A percentile compares a stretch with the other conserved stretches of the same genome.
Conservation (phyloP, 2,113 vertebrate species). For the Colius striatus region DNA sequence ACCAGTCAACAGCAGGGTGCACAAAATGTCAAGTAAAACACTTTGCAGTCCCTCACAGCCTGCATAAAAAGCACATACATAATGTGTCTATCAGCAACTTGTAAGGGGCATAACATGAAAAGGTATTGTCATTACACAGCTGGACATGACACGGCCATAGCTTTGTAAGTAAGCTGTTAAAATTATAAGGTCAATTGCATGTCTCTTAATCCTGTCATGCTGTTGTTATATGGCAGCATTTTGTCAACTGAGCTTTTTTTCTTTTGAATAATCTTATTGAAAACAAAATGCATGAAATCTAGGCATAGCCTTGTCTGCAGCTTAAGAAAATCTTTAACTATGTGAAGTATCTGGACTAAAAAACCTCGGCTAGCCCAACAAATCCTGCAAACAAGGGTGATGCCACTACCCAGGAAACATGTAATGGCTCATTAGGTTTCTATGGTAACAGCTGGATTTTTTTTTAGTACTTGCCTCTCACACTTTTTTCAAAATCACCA, state of each 20-base stretch:
- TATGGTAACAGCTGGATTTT: neutral
- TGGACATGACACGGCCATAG: neutral
- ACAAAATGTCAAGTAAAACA: neutral
- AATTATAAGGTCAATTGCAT: neutral
- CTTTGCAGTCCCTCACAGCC: neutral
- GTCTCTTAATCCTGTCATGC: neutral
- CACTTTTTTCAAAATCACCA: neutral
- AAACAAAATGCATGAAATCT: neutral
- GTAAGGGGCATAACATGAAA: neutral
- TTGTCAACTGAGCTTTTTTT: neutral
- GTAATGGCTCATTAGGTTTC: neutral
- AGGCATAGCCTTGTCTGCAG: neutral
- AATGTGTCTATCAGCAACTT: neutral
- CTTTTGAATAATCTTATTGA: neutral
- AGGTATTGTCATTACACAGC: neutral
- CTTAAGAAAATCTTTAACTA: neutral
- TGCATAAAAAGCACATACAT: neutral
- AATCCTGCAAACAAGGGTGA: neutral
- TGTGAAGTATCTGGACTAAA: neutral
- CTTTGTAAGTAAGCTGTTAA: neutral
- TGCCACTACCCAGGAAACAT: neutral
- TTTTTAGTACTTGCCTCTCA: neutral
- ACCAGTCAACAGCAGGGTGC: neutral
- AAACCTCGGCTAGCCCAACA: neutral
- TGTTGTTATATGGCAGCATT: neutral